phyloP scores from a whole-genome alignment of 2,888 invertebrate species.

The Hydropsyche betteni region DNA sequence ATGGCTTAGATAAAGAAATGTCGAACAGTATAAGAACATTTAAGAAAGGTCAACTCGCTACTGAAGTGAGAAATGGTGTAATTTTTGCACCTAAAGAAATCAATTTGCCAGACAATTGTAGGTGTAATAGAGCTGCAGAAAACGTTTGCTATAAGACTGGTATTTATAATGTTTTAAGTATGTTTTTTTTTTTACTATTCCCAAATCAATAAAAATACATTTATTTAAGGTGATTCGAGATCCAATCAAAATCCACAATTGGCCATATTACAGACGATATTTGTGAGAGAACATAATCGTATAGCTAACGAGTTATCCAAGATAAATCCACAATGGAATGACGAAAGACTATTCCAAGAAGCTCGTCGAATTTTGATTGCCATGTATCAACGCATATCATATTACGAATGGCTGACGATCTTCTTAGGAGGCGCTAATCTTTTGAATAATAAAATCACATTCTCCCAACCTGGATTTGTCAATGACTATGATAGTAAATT shows the following conservation, averaged over 20 bases:
- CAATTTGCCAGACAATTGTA: constrained; percentile 20
- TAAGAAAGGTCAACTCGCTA: constrained; percentile 53
- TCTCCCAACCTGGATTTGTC: constrained; percentile 56
- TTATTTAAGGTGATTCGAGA: constrained; percentile 56
- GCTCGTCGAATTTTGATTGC: constrained; percentile 63
- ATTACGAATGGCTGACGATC: constrained; percentile 66
- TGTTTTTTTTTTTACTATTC: background rate
- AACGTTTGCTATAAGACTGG: constrained; percentile 36
- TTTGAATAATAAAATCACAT: background rate
- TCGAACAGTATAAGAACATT: constrained; percentile 52
- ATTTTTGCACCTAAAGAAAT: constrained; percentile 52
- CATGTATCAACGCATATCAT: constrained; percentile 63
- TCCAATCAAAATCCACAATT: constrained; percentile 63
- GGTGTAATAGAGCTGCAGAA: constrained; percentile 18
- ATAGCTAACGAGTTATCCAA: constrained; percentile 58
- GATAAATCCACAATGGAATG: constrained; percentile 65
- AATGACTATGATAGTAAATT: constrained; percentile 65
- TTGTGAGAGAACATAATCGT: constrained; percentile 64
- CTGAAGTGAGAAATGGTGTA: constrained; percentile 50
- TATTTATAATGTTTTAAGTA: background rate
- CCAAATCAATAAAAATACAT: background rate
- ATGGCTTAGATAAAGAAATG: constrained; percentile 53
- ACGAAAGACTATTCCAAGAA: constrained; percentile 64
- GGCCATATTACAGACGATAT: constrained; percentile 61
- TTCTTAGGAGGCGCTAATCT: constrained; percentile 54